These are phyloP conservation scores for Crenichthys baileyi DNA, from an alignment of 2,797 vertebrate species.

Conservation along the genomic window DNA sequence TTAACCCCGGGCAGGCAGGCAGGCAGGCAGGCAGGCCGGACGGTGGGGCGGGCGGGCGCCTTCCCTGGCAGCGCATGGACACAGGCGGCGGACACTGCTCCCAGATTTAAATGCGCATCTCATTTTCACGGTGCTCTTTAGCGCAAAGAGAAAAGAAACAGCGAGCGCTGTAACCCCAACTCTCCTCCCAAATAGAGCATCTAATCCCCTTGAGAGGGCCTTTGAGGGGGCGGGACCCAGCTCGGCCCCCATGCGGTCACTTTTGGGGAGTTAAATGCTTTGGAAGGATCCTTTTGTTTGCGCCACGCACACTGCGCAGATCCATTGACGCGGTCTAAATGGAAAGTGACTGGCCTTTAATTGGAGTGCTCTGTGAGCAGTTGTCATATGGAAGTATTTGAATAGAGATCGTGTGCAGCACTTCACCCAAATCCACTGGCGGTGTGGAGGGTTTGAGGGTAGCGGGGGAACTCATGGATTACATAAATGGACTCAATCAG, in stretches of 20 bases:
- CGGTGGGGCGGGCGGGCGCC: conserved; percentile 81
- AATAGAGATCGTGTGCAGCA: conserved; percentile 82
- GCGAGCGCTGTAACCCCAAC: conserved; percentile 77
- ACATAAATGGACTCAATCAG: conserved; percentile 83
- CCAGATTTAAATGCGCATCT: conserved; percentile 97
- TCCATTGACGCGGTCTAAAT: conserved; percentile 70
- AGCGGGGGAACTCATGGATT: conserved; percentile 76
- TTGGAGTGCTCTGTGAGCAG: conserved; percentile 77
- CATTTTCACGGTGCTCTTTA: conserved; percentile 91
- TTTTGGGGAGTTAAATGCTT: conserved; percentile 79
- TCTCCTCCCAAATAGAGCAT: conserved; percentile 85
- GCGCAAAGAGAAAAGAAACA: conserved; percentile 68
- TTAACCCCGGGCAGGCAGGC: conserved; percentile 91
- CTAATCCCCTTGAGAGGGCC: conserved; percentile 89
- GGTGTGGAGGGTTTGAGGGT: conserved; percentile 70
- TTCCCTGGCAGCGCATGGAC: conserved; percentile 84
- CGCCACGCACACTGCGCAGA: conserved; percentile 76
- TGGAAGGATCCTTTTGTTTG: conserved; percentile 89
- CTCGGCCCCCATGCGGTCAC: conserved; percentile 50
- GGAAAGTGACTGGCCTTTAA: conserved; percentile 86
- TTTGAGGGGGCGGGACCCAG: conserved; percentile 80
- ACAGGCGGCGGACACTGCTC: conserved; percentile 86
- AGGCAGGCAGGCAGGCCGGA: conserved; percentile 47
- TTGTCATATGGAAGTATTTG: conserved; percentile 89
- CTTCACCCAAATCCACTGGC: conserved; percentile 85